A percentile compares a stretch with the other conserved stretches of the same genome.
These are phyloP conservation scores for Mionectes macconnelli DNA, from an alignment of 2,113 vertebrate genomes.

Conservation along the genomic window DNA sequence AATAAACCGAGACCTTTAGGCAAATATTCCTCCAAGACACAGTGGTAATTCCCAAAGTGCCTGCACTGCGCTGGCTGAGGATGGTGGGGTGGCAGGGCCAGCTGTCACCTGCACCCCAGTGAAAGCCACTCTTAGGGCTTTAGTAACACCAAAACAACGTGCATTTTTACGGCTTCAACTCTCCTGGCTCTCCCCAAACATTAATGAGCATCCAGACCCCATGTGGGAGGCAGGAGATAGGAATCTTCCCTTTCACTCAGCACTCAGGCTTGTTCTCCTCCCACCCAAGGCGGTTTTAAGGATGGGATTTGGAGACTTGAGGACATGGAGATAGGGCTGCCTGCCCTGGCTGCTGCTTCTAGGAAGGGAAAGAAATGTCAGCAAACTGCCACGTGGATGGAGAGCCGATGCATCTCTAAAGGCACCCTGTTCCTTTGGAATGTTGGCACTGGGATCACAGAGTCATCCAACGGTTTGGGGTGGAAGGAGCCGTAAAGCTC, in stretches of 20 bases:
- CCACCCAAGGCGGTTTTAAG: neutral
- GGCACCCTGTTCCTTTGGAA: neutral
- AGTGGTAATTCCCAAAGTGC: neutral
- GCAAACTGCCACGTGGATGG: neutral
- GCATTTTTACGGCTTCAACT: fast-evolving
- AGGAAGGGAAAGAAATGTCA: neutral
- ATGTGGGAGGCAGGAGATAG: neutral
- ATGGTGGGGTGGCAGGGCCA: neutral
- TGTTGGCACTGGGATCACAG: neutral
- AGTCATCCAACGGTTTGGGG: neutral
- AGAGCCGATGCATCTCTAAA: neutral
- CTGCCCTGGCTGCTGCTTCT: neutral
- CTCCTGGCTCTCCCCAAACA: neutral
- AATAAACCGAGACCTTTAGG: neutral
- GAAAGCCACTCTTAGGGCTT: neutral
- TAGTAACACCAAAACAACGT: fast-evolving
- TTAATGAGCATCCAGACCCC: neutral
- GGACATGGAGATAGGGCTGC: no score
- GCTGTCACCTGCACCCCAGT: neutral
- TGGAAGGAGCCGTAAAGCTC: neutral
- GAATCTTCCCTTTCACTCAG: neutral
- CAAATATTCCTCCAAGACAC: neutral
- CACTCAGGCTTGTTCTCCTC: neutral
- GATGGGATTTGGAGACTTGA: neutral
- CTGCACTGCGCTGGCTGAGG: fast-evolving